phyloP scores from a whole-genome alignment of 2,888 invertebrate species.

The Dyspetes luteomarginatus region DNA sequence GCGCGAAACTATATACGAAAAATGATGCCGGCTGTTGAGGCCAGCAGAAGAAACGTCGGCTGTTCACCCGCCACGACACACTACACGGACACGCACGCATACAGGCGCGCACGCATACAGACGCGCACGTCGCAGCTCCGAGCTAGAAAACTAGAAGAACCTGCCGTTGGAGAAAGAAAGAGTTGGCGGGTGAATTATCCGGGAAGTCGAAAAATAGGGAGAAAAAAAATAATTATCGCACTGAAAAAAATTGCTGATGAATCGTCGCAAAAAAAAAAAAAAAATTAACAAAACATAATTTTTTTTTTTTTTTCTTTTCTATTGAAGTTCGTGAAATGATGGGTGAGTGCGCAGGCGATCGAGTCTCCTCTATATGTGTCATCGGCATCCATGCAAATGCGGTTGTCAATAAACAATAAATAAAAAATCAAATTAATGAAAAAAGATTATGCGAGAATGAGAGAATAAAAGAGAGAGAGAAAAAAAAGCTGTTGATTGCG shows the following conservation, averaged over 20 bases:
- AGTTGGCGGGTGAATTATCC: conserved; percentile 65
- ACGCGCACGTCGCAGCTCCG: conserved; percentile 15
- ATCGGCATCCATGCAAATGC: conserved; percentile 82
- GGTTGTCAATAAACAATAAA: conserved; percentile 71
- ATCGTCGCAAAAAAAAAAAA: neutral
- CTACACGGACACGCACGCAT: conserved; percentile 44
- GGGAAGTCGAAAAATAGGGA: conserved; percentile 53
- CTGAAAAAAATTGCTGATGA: neutral
- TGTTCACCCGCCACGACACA: conserved; percentile 38
- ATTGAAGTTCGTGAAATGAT: neutral
- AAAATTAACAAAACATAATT: neutral
- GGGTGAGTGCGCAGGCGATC: conserved; percentile 57
- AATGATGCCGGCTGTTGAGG: conserved; percentile 32
- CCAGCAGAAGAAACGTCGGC: conserved; percentile 37
- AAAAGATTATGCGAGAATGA: neutral
- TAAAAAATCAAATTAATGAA: conserved; percentile 35
- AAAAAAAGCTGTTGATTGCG: conserved; percentile 38
- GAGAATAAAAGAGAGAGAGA: conserved; percentile 13
- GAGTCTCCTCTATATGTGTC: conserved; percentile 79
- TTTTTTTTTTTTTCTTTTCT: too few relatives aligned
- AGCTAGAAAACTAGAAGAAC: too few relatives aligned
- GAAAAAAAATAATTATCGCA: conserved; percentile 11
- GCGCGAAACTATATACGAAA: conserved; percentile 63
- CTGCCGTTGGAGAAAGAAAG: conserved; percentile 46
- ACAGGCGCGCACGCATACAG: conserved; percentile 42